These are phyloP conservation scores for Temnothorax curvispinosus DNA, from an alignment of 1,140 invertebrate species.

Conservation along the genomic window DNA sequence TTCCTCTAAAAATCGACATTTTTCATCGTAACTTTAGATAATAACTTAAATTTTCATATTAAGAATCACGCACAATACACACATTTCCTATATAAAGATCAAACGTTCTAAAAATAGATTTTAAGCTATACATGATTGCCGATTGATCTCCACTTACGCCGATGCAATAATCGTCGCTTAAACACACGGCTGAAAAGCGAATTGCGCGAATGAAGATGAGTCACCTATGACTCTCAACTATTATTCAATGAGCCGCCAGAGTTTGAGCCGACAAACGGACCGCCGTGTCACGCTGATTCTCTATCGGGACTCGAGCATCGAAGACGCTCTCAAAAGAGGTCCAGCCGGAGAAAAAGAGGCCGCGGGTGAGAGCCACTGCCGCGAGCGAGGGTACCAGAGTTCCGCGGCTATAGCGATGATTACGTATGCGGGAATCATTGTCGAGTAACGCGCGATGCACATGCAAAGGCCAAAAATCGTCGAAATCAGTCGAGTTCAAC, in stretches of 20 bases:
- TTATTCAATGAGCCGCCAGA: conserved; percentile 45
- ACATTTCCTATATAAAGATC: not conserved
- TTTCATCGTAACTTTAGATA: not conserved
- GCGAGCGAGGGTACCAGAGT: conserved; percentile 67
- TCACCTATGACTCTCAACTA: conserved; percentile 55
- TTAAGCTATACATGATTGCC: not conserved
- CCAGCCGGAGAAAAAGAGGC: conserved; percentile 63
- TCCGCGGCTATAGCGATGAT: conserved; percentile 80
- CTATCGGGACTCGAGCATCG: conserved; percentile 47
- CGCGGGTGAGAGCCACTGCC: conserved; percentile 73
- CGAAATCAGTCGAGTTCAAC: conserved; percentile 86
- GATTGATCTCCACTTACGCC: conserved; percentile 34
- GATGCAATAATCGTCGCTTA: conserved; percentile 17
- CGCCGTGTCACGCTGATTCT: conserved; percentile 56
- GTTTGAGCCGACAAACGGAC: conserved; percentile 68
- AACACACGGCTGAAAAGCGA: conserved; percentile 42
- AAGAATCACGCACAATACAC: not conserved
- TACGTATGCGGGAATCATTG: conserved; percentile 85
- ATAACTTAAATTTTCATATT: not conserved
- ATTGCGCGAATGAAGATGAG: conserved; percentile 48
- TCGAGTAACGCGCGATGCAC: conserved; percentile 81
- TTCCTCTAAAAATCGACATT: not conserved
- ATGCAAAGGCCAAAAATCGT: conserved; percentile 85
- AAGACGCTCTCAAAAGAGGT: conserved; percentile 46
- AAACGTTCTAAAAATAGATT: not conserved